A percentile compares a stretch with the other conserved stretches of the same genome.
phyloP scores from a whole-genome alignment of 2,797 vertebrate genomes.

The Myotis myotis region DNA sequence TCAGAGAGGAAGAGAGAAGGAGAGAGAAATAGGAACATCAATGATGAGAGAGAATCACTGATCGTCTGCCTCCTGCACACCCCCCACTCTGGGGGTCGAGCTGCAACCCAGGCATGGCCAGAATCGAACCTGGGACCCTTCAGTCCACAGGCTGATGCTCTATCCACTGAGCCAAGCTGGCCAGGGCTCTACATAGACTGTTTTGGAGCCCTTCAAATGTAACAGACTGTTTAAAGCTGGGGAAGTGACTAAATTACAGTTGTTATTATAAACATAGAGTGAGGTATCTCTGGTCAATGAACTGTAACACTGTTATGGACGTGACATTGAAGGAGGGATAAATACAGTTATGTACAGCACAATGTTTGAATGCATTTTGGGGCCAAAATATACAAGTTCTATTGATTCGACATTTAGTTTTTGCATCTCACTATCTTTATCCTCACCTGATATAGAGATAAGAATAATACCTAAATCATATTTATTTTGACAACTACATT shows the following conservation, averaged over 20 bases:
- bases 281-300: neutral
- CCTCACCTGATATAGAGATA: neutral
- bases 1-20: too few relatives aligned
- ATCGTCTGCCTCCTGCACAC: too few relatives aligned
- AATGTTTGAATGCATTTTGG: neutral
- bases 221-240: neutral
- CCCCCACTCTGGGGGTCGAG: too few relatives aligned
- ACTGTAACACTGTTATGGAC: neutral
- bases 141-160: too few relatives aligned
- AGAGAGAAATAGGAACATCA: too few relatives aligned
- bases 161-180: too few relatives aligned
- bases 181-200: neutral
- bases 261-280: neutral
- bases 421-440: neutral
- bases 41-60: too few relatives aligned
- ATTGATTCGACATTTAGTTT: neutral
- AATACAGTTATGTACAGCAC: neutral
- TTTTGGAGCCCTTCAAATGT: neutral
- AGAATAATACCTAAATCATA: neutral
- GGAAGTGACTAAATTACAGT: neutral
- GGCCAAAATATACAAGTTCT: neutral
- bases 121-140: too few relatives aligned
- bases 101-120: too few relatives aligned
- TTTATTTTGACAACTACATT: neutral
- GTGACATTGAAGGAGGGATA: neutral